Percentiles rank a stretch among this genome's conserved stretches.
These are phyloP conservation scores for Temnothorax ravouxi DNA, from an alignment of 2,888 invertebrate species.

Conservation along the genomic window DNA sequence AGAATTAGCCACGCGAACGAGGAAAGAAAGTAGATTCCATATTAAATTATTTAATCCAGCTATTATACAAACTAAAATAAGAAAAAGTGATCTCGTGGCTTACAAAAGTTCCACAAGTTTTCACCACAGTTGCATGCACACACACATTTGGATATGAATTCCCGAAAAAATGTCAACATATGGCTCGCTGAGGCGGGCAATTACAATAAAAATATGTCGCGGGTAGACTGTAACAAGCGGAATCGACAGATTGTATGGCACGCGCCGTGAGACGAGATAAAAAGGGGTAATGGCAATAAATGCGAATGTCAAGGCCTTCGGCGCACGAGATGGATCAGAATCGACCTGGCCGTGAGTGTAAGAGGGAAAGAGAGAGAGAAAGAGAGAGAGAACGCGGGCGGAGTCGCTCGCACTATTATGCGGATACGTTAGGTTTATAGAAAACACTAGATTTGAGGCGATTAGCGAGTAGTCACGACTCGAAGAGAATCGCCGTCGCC, in stretches of 20 bases:
- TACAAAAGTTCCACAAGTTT: not conserved
- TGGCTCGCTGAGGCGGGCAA: not conserved
- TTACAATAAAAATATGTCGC: conserved; percentile 19
- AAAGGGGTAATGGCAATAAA: conserved; percentile 47
- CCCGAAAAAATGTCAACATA: not conserved
- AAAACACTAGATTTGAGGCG: conserved; percentile 4
- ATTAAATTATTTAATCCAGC: not conserved
- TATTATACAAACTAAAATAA: not conserved
- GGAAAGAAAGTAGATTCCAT: not conserved
- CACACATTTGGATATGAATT: not conserved
- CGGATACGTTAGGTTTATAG: conserved; percentile 27
- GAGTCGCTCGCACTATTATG: conserved; percentile 38
- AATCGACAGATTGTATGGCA: conserved; percentile 36
- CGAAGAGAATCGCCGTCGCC: conserved; percentile 3
- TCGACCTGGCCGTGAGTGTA: conserved; percentile 15
- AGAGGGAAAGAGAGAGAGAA: not conserved
- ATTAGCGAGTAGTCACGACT: conserved; percentile 31
- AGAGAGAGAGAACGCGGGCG: too few relatives aligned
- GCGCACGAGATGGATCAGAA: conserved; percentile 41
- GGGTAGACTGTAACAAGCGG: conserved; percentile 18
- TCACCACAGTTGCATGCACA: not conserved
- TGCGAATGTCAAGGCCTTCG: conserved; percentile 51
- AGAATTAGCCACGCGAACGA: not conserved
- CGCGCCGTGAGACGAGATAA: conserved; percentile 32
- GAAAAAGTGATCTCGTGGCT: not conserved